Conservation (phyloP, 2,797 vertebrate species). For the Urocyon cinereoargenteus region DNA sequence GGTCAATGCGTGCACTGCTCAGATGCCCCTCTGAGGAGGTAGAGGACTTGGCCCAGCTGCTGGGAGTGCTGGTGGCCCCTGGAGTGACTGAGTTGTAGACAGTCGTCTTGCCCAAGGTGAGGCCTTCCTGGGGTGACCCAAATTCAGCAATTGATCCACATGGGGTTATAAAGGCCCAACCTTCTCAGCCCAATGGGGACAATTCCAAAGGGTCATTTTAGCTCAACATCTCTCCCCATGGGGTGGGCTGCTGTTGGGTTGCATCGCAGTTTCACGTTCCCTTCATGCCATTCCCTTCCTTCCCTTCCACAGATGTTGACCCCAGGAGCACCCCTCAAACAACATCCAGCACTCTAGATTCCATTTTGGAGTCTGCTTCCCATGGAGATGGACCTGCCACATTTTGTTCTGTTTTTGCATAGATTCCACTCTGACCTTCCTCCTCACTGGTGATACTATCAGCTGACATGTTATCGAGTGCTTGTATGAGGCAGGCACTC, state of each 20-base stretch:
- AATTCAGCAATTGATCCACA: rapidly evolving
- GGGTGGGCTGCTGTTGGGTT: neutral
- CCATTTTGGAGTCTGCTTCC: neutral
- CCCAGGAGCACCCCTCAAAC: neutral
- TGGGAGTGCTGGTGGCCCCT: neutral
- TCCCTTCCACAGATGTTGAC: neutral
- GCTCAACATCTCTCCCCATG: neutral
- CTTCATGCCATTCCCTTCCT: neutral
- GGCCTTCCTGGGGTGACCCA: neutral
- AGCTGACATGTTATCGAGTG: neutral
- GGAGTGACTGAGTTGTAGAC: neutral
- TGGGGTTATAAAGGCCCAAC: neutral
- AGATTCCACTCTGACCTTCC: neutral
- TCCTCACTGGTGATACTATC: neutral
- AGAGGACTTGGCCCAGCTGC: neutral
- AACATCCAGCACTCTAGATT: neutral
- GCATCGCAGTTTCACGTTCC: neutral
- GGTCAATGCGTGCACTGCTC: neutral
- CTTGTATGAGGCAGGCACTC: neutral
- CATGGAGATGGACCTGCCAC: neutral
- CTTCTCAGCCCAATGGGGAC: neutral
- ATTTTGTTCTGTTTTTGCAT: neutral
- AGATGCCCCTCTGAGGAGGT: neutral
- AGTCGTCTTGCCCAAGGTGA: neutral
- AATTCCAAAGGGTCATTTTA: neutral